Conservation (phyloP, 2,888 invertebrate species). For the Crocallis elinguaria region DNA sequence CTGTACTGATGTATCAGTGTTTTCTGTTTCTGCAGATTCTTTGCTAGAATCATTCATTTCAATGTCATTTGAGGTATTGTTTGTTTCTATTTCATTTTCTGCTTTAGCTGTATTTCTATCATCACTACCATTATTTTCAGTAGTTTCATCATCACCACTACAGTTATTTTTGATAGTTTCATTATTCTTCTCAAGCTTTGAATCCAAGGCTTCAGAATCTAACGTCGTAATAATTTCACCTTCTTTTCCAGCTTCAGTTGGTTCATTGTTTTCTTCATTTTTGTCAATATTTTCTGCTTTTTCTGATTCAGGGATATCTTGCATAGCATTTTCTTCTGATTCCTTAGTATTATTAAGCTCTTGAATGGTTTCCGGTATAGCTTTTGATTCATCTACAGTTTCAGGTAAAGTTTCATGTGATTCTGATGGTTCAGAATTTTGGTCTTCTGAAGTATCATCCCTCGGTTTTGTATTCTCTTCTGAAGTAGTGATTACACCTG, state of each 20-base stretch:
- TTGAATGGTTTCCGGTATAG: constrained; percentile 1
- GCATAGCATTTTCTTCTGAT: background rate
- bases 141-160: no score
- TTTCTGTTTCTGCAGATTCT: constrained; percentile 25
- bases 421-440: background rate
- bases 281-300: constrained; percentile 3
- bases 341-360: constrained; percentile 3
- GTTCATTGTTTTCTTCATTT: background rate
- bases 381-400: background rate
- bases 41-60: constrained; percentile 29
- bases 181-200: background rate
- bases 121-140: constrained; percentile 24
- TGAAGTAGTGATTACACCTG: constrained; percentile 4
- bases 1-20: no score
- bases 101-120: constrained; percentile 22
- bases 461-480: background rate
- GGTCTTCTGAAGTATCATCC: background rate
- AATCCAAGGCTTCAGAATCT: background rate
- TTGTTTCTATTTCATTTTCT: constrained; percentile 4
- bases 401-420: background rate
- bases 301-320: background rate
- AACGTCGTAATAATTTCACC: background rate
- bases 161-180: constrained; percentile 1
- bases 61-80: constrained; percentile 16
- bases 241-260: background rate